A percentile compares a stretch with the other conserved stretches of the same genome.
Conservation (phyloP, 1,140 invertebrate species). For the Piezodorus guildinii region DNA sequence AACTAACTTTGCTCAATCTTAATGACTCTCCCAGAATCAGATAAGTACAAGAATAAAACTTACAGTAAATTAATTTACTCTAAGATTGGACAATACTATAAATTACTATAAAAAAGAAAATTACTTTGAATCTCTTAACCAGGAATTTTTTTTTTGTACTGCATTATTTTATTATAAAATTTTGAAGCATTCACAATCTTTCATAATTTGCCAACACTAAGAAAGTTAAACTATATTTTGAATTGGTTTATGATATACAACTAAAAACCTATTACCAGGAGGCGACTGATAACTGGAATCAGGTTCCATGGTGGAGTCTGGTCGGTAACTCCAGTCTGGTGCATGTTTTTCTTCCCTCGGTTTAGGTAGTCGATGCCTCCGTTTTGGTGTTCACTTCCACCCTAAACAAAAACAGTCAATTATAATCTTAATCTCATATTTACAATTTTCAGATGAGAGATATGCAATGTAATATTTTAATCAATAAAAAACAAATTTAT, state of each 20-base stretch:
- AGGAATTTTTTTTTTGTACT: no score
- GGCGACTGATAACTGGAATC: neutral
- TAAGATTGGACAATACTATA: no score
- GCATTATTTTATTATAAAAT: neutral
- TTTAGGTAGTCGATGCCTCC: neutral
- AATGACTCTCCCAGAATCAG: no score
- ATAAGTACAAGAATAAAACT: neutral
- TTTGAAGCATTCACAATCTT: neutral
- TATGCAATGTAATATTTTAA: no score
- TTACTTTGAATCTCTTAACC: no score
- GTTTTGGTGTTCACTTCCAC: neutral
- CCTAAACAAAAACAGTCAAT: neutral
- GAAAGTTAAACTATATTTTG: no score
- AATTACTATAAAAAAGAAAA: no score
- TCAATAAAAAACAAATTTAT: no score
- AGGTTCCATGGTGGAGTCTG: neutral
- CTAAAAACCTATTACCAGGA: neutral
- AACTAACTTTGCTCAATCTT: no score
- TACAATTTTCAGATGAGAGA: no score
- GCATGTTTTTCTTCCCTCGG: conserved; percentile 2
- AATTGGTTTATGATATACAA: no score
- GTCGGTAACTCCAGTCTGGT: neutral
- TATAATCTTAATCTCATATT: neutral
- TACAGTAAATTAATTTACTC: no score
- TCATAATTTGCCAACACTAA: neutral